Conservation (phyloP, 2,888 invertebrate genomes). For the Lepidochrysops patricia region DNA sequence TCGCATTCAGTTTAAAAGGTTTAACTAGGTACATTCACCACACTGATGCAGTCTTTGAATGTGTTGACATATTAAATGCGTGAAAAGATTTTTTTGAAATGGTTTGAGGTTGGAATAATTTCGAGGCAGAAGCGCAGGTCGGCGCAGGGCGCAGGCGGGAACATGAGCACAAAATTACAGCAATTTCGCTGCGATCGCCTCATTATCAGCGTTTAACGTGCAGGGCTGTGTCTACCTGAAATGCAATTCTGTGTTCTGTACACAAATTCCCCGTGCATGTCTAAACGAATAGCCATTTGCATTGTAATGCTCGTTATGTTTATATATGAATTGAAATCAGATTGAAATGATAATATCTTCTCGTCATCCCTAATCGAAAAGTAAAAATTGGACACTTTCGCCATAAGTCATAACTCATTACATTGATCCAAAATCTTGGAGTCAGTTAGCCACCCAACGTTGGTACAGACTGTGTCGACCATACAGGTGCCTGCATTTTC, state of each 20-base stretch:
- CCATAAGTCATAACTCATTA: too few relatives aligned
- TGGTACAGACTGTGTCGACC: too few relatives aligned
- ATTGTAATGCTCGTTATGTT: too few relatives aligned
- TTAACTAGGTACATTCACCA: background rate
- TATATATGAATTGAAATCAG: too few relatives aligned
- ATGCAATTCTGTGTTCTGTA: conserved; percentile 14
- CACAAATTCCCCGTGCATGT: background rate
- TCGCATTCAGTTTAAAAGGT: background rate
- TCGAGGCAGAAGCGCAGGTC: conserved; percentile 3
- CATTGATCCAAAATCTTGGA: too few relatives aligned
- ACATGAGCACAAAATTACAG: conserved; percentile 25
- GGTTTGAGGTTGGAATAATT: background rate
- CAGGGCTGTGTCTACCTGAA: conserved; percentile 22
- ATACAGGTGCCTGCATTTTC: too few relatives aligned
- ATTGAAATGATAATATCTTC: too few relatives aligned
- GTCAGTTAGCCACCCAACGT: too few relatives aligned
- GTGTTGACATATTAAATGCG: background rate
- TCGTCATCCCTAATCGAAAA: too few relatives aligned
- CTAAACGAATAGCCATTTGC: too few relatives aligned
- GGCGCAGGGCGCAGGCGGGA: conserved; percentile 13
- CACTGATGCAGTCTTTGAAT: background rate
- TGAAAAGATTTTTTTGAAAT: background rate
- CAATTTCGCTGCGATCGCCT: conserved; percentile 25
- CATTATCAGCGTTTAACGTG: conserved; percentile 26
- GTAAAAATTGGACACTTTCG: too few relatives aligned